Evolutionary conservation across 2,113 vertebrate genomes (phyloP).

Genomic region (Sander lucioperca): DNA sequence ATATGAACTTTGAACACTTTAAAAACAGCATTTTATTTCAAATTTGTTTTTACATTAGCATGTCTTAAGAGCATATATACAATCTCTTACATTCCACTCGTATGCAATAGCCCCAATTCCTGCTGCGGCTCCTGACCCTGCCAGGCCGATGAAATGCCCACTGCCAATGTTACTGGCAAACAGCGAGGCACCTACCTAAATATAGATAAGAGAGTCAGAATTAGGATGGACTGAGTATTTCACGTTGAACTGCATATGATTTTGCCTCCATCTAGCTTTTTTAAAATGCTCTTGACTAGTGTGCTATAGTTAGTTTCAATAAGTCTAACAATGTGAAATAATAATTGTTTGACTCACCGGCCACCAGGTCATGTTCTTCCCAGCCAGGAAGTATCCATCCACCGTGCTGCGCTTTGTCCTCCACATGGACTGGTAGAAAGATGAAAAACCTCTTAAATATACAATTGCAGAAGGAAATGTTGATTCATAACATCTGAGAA

Average conservation of each 20-base stretch:
- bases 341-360: slow-evolving; percentile 87
- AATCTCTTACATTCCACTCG: slow-evolving; percentile 91
- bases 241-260: background rate
- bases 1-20: background rate
- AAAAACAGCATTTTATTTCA: background rate
- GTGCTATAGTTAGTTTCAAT: background rate
- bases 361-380: slow-evolving; percentile 97
- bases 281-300: background rate
- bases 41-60: background rate
- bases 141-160: slow-evolving; percentile 95
- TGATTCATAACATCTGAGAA: background rate
- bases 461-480: background rate
- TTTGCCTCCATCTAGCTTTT: background rate
- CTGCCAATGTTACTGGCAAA: slow-evolving; percentile 99
- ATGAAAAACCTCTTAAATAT: background rate
- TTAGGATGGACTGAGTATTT: background rate
- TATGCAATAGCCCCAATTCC: slow-evolving; percentile 91
- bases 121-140: slow-evolving; percentile 92
- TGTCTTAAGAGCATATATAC: background rate
- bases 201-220: slow-evolving; percentile 11
- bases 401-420: slow-evolving; percentile 94
- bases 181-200: slow-evolving; percentile 93
- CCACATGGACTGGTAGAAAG: slow-evolving; percentile 90
- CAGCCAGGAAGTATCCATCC: slow-evolving; percentile 96
- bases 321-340: background rate